Percentiles rank a stretch among this genome's conserved stretches.
phyloP scores from a whole-genome alignment of 2,888 invertebrate species.

The Rotaria socialis region DNA sequence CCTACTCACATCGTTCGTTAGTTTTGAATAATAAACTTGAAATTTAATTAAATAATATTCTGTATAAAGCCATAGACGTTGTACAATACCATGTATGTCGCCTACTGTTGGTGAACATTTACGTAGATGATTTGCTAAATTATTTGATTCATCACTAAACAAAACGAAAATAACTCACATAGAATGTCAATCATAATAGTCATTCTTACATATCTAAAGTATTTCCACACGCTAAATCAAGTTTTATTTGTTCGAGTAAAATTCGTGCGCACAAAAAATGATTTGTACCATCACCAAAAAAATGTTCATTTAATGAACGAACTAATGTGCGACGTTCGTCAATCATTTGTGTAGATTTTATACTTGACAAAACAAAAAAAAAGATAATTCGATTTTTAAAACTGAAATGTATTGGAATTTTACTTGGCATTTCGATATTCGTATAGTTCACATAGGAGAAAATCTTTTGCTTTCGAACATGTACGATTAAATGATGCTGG shows the following conservation, averaged over 20 bases:
- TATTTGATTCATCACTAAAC: conserved; percentile 16
- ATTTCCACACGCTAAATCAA: conserved; percentile 18
- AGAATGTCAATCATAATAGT: too few relatives aligned
- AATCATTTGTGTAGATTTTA: conserved; percentile 20
- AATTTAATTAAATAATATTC: conserved; percentile 36
- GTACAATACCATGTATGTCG: not conserved
- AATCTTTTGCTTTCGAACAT: not conserved
- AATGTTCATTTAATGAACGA: not conserved
- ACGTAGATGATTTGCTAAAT: conserved; percentile 1
- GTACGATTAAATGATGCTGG: conserved; percentile 16
- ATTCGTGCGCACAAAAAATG: conserved; percentile 33
- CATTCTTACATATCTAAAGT: not conserved
- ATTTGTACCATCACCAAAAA: conserved; percentile 15
- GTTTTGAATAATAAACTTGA: conserved; percentile 22
- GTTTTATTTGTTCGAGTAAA: not conserved
- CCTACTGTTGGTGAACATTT: conserved; percentile 8
- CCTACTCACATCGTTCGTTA: not conserved
- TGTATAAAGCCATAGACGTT: not conserved
- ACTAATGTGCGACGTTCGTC: not conserved
- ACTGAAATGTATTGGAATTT: too few relatives aligned
- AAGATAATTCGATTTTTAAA: too few relatives aligned
- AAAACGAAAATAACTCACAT: too few relatives aligned
- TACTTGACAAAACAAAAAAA: not conserved
- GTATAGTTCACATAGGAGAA: not conserved
- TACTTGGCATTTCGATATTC: conserved; percentile 34